phyloP scores from a whole-genome alignment of 1,140 invertebrate genomes.

The Mylabris phalerata region DNA sequence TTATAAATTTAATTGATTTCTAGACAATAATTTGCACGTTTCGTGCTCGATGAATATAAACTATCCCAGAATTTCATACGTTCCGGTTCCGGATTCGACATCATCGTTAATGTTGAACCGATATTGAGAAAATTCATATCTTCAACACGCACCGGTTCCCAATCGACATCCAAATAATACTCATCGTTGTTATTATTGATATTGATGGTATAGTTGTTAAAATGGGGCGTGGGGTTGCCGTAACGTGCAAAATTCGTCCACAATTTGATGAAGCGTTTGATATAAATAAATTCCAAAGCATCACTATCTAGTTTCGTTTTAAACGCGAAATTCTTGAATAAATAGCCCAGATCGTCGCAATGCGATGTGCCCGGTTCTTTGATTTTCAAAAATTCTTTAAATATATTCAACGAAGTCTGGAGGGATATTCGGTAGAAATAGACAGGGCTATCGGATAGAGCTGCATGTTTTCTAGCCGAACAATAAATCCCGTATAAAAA shows the following conservation, averaged over 20 bases:
- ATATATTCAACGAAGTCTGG: not conserved
- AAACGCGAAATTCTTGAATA: conserved; percentile 15
- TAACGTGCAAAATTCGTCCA: conserved; percentile 45
- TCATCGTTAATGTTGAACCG: conserved; percentile 22
- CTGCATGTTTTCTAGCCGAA: not conserved
- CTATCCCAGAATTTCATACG: conserved; percentile 30
- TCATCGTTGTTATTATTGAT: conserved; percentile 34
- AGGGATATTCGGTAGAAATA: not conserved
- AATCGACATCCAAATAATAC: conserved; percentile 42
- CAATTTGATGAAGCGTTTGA: conserved; percentile 31
- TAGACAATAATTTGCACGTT: too few species aligned
- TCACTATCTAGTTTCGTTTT: conserved; percentile 5
- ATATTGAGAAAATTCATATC: conserved; percentile 23
- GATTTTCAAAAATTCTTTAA: not conserved
- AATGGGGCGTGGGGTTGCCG: conserved; percentile 20
- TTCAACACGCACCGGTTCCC: not conserved
- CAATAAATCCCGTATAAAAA: not conserved
- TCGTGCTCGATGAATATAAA: conserved; percentile 15
- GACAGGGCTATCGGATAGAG: not conserved
- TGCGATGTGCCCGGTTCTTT: conserved; percentile 17
- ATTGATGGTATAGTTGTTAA: not conserved
- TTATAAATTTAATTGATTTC: too few species aligned
- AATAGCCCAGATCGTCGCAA: conserved; percentile 25
- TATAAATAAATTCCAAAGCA: conserved; percentile 7
- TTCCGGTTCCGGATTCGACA: conserved; percentile 22